Percentiles rank a stretch among this genome's conserved stretches.
These are phyloP conservation scores for Atrichornis clamosus DNA, from an alignment of 2,113 vertebrate genomes.

Conservation along the genomic window DNA sequence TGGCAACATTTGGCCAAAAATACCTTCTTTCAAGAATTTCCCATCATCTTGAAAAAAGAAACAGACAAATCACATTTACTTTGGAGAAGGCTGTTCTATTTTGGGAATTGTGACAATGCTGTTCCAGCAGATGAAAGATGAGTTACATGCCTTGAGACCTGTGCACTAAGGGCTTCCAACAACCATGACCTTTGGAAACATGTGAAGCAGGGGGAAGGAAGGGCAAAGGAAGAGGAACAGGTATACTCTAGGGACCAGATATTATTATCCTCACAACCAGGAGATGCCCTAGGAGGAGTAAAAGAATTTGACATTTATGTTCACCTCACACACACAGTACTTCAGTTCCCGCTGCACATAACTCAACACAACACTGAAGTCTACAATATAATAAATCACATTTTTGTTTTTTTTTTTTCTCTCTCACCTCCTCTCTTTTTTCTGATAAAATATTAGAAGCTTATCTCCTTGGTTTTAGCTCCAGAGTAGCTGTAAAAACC, in stretches of 20 bases:
- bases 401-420: neutral
- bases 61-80: neutral
- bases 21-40: neutral
- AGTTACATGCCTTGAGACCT: neutral
- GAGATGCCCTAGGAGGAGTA: neutral
- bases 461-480: conserved; percentile 8
- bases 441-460: neutral
- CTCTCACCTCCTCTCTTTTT: neutral
- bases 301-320: neutral
- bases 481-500: neutral
- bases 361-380: neutral
- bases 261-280: neutral
- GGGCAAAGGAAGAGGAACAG: conserved; percentile 36
- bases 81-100: neutral
- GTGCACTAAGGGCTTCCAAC: neutral
- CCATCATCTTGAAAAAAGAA: neutral
- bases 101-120: neutral
- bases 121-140: neutral
- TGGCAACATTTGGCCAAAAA: neutral
- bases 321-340: neutral
- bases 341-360: neutral
- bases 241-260: neutral
- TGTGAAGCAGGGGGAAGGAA: neutral
- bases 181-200: neutral
- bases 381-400: neutral